Conservation (phyloP, 2,113 vertebrate genomes). For the Sturnus vulgaris region DNA sequence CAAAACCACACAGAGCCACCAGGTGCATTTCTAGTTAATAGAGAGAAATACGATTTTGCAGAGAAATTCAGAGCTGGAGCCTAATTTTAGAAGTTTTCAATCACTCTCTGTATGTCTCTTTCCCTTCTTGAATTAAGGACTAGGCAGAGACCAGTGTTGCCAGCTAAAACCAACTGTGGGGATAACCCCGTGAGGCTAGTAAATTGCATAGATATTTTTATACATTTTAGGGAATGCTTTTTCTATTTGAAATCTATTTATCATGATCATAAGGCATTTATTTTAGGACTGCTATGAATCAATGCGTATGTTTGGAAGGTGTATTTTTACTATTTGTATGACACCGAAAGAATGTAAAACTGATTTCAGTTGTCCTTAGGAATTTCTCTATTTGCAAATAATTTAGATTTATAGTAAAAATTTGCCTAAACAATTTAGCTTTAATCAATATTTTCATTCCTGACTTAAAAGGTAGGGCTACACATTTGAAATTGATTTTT, state of each 20-base stretch:
- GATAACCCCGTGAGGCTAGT: rapidly evolving
- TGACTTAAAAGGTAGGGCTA: background rate
- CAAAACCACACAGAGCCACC: rapidly evolving
- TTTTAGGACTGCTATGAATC: background rate
- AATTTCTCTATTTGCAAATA: background rate
- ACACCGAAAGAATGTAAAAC: background rate
- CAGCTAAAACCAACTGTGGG: background rate
- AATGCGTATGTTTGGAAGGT: background rate
- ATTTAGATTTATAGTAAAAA: background rate
- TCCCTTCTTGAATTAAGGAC: background rate
- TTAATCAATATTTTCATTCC: slow-evolving; percentile 10
- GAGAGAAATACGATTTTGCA: background rate
- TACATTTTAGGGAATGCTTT: background rate
- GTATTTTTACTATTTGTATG: background rate
- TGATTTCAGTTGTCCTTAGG: background rate
- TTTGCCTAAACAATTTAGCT: slow-evolving; percentile 19
- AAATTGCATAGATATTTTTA: background rate
- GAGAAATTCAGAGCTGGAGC: background rate
- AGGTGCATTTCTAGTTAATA: background rate
- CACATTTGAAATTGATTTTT: background rate
- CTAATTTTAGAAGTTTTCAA: background rate
- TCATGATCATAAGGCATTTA: background rate
- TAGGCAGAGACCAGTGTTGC: background rate
- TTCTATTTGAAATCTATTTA: background rate
- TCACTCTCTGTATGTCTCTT: background rate